phyloP scores from a whole-genome alignment of 30 jellyfish, hydroid and myxozoan species.

The Turritopsis rubra region DNA sequence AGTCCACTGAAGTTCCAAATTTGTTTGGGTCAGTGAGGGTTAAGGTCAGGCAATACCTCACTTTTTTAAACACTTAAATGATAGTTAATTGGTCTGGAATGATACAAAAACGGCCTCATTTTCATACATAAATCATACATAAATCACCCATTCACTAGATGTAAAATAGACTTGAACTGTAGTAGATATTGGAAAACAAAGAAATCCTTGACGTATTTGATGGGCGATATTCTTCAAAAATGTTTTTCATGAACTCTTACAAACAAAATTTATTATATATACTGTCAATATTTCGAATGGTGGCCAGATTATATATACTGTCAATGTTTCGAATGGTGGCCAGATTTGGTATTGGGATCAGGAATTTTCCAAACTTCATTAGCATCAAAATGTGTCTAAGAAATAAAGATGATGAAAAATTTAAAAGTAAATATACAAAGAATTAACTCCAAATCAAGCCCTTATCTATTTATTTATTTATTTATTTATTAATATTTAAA shows the following conservation, averaged over 20 bases:
- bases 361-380: conserved; percentile 32
- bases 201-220: not conserved
- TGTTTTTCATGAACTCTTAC: not conserved
- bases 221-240: not conserved
- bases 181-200: not conserved
- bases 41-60: too few species aligned
- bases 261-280: not conserved
- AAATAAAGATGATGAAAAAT: not conserved
- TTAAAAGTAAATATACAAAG: not conserved
- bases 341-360: conserved; percentile 10
- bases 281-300: not conserved
- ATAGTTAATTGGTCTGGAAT: too few species aligned
- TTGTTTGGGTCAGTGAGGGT: too few species aligned
- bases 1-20: too few species aligned
- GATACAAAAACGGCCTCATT: too few species aligned
- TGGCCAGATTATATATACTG: not conserved
- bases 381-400: conserved; percentile 30
- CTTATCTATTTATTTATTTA: too few species aligned
- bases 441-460: too few species aligned
- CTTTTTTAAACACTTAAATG: too few species aligned
- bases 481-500: too few species aligned
- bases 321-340: not conserved
- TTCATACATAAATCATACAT: too few species aligned
- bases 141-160: too few species aligned
- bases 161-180: too few species aligned